Conservation (phyloP, 1,140 invertebrate species). For the Pseudomyrmex dendroicus region DNA sequence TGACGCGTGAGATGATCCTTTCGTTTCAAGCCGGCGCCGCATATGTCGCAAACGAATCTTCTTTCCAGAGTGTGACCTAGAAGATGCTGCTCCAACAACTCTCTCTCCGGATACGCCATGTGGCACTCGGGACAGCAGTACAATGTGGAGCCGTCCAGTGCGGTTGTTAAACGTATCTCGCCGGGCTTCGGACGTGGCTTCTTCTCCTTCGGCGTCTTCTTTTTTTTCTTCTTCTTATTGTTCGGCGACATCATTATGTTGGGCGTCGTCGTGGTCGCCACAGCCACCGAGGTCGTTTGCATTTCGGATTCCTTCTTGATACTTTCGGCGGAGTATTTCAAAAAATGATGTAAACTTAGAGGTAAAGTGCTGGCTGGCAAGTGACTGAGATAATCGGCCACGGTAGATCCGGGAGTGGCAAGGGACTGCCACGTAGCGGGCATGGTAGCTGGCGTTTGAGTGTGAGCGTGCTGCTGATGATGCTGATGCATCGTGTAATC, state of each 20-base stretch:
- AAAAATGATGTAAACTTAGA: conserved; percentile 92
- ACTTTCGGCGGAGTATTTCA: conserved; percentile 92
- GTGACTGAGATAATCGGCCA: conserved; percentile 93
- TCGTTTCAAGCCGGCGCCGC: conserved; percentile 92
- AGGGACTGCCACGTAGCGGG: conserved; percentile 90
- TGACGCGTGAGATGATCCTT: conserved; percentile 93
- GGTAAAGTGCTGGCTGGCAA: conserved; percentile 90
- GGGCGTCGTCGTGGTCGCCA: conserved; percentile 84
- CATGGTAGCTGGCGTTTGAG: conserved; percentile 84
- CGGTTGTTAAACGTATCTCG: conserved; percentile 92
- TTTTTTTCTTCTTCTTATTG: conserved; percentile 93
- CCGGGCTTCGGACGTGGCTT: conserved; percentile 93
- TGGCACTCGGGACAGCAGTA: conserved; percentile 95
- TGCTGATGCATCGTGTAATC: conserved; percentile 84
- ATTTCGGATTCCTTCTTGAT: conserved; percentile 90
- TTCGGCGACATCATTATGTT: conserved; percentile 85
- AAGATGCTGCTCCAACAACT: conserved; percentile 92
- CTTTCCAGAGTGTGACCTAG: conserved; percentile 92
- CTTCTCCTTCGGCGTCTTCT: conserved; percentile 91
- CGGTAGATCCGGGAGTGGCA: conserved; percentile 89
- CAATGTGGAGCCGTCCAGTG: conserved; percentile 92
- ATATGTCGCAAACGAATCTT: conserved; percentile 94
- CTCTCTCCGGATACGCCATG: conserved; percentile 93
- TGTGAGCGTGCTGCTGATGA: conserved; percentile 84
- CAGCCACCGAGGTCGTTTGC: conserved; percentile 86